phyloP scores from a whole-genome alignment of 2,797 vertebrate species.

The Lates japonicus region DNA sequence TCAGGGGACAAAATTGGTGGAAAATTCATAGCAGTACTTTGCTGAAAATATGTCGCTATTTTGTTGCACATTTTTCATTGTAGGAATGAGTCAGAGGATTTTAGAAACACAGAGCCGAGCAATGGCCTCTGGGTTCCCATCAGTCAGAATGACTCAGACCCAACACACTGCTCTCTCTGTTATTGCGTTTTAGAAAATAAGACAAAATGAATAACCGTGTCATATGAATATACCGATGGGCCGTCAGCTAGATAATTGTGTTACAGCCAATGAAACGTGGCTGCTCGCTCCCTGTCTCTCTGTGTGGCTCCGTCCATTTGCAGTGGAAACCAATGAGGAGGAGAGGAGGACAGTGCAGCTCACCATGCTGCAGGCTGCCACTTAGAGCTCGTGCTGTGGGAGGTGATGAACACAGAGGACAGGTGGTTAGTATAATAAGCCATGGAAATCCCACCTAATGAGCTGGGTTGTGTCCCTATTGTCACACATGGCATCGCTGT shows the following conservation, averaged over 20 bases:
- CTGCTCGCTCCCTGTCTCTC: constrained; percentile 11
- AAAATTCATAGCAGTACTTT: constrained; percentile 11
- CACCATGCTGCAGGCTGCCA: constrained; percentile 41
- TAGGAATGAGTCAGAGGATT: constrained; percentile 46
- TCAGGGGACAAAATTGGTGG: background rate
- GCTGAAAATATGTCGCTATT: constrained; percentile 31
- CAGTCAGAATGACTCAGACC: constrained; percentile 61
- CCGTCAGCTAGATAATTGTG: constrained; percentile 52
- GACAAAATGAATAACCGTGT: constrained; percentile 62
- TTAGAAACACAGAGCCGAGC: constrained; percentile 34
- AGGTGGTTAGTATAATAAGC: constrained; percentile 33
- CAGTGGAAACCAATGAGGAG: constrained; percentile 64
- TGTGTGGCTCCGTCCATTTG: constrained; percentile 51
- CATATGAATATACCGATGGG: constrained; percentile 55
- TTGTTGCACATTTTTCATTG: constrained; percentile 33
- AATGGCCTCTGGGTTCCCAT: constrained; percentile 43
- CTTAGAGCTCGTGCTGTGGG: constrained; percentile 31
- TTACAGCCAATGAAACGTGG: constrained; percentile 52
- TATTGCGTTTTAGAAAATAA: constrained; percentile 66
- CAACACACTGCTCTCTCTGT: constrained; percentile 47
- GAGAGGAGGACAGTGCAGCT: constrained; percentile 37
- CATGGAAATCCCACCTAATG: constrained; percentile 35
- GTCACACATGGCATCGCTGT: constrained; percentile 11
- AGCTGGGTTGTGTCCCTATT: constrained; percentile 12
- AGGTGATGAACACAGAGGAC: constrained; percentile 40